Evolutionary conservation across 1,140 invertebrate genomes (phyloP), one percentile per base, ranked within the genome.

Genomic region (Stenopsyche tienmushanensis): DNA sequence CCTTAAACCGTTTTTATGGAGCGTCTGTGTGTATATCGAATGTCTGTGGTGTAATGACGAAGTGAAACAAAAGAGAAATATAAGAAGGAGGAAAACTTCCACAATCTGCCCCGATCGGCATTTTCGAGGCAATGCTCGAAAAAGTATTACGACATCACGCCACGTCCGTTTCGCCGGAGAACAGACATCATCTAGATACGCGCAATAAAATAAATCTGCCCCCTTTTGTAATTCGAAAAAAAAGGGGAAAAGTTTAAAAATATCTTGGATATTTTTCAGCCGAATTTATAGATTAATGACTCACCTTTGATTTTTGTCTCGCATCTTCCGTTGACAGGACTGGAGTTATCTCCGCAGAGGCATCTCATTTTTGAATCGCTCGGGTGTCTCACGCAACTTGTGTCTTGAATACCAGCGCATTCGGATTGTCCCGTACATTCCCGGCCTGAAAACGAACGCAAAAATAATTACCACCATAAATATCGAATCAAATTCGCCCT

Each of bases 341-440:
- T 78, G 1, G 79, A 74, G 71, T 86, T 86, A 74, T 88, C 86
- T 0, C 85, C 85, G 68, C 87, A 89, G 0, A 89, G 80, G 62
- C 86, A 89, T 20, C 86, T 77, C 25, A 80, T 80, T 62, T 80
- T 82, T 23, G 81, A 77, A 70, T 87, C 85, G 62, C 79, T 81
- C 18, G 80, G 78, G 39, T 86, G 85, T 29, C 82, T 73, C 2
- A 88, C 82, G 60, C 87, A 89, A 17, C 85, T 87, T 18, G 85
- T 85, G 54, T 83, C 83, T 72, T 82, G 83, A 67, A 88, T 85
- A 9, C 82, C 83, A 3, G 77, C 78, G 67, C 87, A 89, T 13
- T 89, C 85, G 3, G 81, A 76, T 57, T 88, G 82, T 18, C 78
- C 76, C 34, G 72, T 80, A 71, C 87, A 89, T 24, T 85, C 83